Percentiles rank a stretch among this genome's conserved stretches.
Conservation (phyloP, 2,797 vertebrate species). For the Rhincodon typus region DNA sequence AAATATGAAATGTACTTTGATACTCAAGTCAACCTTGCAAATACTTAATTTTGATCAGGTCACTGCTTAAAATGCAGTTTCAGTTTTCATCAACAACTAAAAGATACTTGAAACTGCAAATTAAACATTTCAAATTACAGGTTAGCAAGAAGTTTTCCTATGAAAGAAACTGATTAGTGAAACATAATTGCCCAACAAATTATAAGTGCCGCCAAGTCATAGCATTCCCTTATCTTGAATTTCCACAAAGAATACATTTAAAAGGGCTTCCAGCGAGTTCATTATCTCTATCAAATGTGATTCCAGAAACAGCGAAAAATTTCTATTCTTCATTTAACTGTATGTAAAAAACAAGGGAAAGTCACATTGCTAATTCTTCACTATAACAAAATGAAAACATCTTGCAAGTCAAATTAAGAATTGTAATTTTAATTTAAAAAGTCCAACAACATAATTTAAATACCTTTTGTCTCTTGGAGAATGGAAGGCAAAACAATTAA, state of each 20-base stretch:
- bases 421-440: not conserved
- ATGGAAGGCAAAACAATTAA: not conserved
- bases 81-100: not conserved
- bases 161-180: not conserved
- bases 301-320: not conserved
- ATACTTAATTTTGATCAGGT: not conserved
- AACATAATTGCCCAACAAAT: constrained; percentile 23
- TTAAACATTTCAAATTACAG: constrained; percentile 20
- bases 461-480: not conserved
- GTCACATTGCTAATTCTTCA: not conserved
- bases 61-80: not conserved
- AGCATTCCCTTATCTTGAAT: constrained; percentile 20
- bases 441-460: not conserved
- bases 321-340: not conserved
- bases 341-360: not conserved
- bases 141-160: not conserved
- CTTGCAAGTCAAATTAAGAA: too few species aligned
- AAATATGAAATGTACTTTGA: not conserved
- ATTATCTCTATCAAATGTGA: not conserved
- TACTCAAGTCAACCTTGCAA: not conserved
- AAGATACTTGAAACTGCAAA: not conserved
- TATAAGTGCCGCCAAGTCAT: too few species aligned
- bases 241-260: constrained; percentile 1
- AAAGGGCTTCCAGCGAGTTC: not conserved
- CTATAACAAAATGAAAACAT: not conserved